phyloP scores from a whole-genome alignment of 2,797 vertebrate genomes.

The Anisognathus igniventris region DNA sequence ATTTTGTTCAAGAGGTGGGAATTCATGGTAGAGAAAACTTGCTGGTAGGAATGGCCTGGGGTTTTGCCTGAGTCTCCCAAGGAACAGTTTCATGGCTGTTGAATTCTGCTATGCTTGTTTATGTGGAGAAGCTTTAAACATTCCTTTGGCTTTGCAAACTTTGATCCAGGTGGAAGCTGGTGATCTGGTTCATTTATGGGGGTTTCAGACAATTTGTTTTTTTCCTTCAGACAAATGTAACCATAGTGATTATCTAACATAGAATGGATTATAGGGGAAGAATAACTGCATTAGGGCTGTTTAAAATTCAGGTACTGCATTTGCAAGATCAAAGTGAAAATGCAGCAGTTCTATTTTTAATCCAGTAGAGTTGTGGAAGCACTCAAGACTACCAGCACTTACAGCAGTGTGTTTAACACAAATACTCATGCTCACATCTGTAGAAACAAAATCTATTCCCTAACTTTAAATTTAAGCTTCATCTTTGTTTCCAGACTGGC shows the following conservation, averaged over 20 bases:
- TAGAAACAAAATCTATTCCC: not conserved
- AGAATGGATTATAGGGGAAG: not conserved
- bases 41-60: not conserved
- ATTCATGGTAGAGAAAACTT: not conserved
- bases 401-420: not conserved
- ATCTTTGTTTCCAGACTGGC: not conserved
- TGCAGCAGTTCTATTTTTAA: constrained; percentile 34
- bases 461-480: not conserved
- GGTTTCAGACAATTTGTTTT: not conserved
- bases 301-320: constrained; percentile 35
- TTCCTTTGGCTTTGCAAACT: not conserved
- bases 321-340: constrained; percentile 35
- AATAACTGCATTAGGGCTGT: constrained; percentile 3
- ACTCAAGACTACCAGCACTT: not conserved
- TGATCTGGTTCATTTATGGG: not conserved
- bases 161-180: constrained; percentile 6
- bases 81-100: not conserved
- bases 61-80: not conserved
- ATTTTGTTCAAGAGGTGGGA: not conserved
- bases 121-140: not conserved
- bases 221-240: not conserved
- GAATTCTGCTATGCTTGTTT: not conserved
- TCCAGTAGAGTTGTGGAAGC: not conserved
- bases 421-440: not conserved
- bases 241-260: constrained; percentile 11